Base-by-base conservation (phyloP, 1,140 invertebrate genomes). In the Drosophila takahashii region DNA sequence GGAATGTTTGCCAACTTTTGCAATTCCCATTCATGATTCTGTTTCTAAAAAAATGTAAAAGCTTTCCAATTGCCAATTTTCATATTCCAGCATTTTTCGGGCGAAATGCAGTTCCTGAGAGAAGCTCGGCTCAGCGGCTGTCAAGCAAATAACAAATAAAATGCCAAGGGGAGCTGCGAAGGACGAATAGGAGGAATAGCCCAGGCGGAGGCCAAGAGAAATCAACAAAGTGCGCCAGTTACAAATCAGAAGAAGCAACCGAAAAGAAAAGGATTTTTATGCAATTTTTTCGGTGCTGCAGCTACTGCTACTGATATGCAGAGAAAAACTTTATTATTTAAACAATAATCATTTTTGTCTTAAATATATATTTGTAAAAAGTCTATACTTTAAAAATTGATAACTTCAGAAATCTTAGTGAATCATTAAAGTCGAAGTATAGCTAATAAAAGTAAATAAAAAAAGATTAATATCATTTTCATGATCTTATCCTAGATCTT, bases 261-360 rank as follows among this genome's bases (percentile, higher is more conserved):
- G 60, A 81, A 81, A 79, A 81, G 79, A 71, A 84, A 84, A 66
- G 81, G 65, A 84, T 80, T 84, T 79, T 48, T 51, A 58, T 73
- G 72, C 66, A 79, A 69, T 81, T 83, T 76, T 71, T 67, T 76
- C 7, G 50, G 18, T 39, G 34, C 52, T 52, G 39, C 48, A 32
- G 67, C n/a, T 37, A 15, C 10, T 29, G 37, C 48, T 18, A 18
- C 48, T 34, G 9, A 39, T 10, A 5, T 29, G 26, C 59, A 61
- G 15, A 29, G 48, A 29, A 13, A 8, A 11, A 10, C 8, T 22
- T 3, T 3, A 3, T 4, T 18, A 5, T 7, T 7, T 16, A 2
- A 3, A 41, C 0, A 15, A 0, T 3, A 16, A 22, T 22, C 39
- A 9, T 16, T 41, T 41, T 7, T 9, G 16, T 41, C 3, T 16